Evolutionary conservation across 2,888 invertebrate species (phyloP).

Genomic region (Andrena bicolor): DNA sequence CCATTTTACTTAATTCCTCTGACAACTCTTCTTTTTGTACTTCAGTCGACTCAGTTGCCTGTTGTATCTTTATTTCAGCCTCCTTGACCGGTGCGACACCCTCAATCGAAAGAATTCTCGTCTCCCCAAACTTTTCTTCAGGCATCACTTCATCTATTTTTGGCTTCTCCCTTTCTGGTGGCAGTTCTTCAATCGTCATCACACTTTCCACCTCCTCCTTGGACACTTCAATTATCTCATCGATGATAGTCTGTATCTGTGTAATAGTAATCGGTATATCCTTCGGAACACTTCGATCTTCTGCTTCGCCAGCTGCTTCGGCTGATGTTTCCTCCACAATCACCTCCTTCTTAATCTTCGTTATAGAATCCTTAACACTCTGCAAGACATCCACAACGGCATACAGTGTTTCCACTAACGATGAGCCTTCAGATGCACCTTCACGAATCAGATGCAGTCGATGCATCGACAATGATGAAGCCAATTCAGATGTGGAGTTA

Average conservation of each 20-base stretch:
- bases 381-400: slow-evolving; percentile 78
- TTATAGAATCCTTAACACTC: slow-evolving; percentile 74
- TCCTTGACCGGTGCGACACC: neutral
- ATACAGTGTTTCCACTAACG: slow-evolving; percentile 79
- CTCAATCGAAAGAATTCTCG: neutral
- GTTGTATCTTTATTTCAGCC: neutral
- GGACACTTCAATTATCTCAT: slow-evolving; percentile 78
- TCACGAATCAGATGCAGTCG: slow-evolving; percentile 74
- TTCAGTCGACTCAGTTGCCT: neutral
- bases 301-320: slow-evolving; percentile 11
- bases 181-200: slow-evolving; percentile 63
- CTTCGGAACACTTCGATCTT: slow-evolving; percentile 3
- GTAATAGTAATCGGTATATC: slow-evolving; percentile 65
- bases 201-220: slow-evolving; percentile 76
- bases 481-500: slow-evolving; percentile 74
- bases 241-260: slow-evolving; percentile 76
- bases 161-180: slow-evolving; percentile 55
- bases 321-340: slow-evolving; percentile 27
- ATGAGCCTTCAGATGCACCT: slow-evolving; percentile 73
- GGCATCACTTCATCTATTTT: neutral
- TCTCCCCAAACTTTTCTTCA: neutral
- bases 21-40: neutral
- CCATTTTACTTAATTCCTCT: neutral
- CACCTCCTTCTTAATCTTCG: slow-evolving; percentile 24
- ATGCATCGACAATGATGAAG: slow-evolving; percentile 72